These are phyloP conservation scores for Cavia porcellus DNA, from an alignment of 2,113 vertebrate species.

Conservation along the genomic window DNA sequence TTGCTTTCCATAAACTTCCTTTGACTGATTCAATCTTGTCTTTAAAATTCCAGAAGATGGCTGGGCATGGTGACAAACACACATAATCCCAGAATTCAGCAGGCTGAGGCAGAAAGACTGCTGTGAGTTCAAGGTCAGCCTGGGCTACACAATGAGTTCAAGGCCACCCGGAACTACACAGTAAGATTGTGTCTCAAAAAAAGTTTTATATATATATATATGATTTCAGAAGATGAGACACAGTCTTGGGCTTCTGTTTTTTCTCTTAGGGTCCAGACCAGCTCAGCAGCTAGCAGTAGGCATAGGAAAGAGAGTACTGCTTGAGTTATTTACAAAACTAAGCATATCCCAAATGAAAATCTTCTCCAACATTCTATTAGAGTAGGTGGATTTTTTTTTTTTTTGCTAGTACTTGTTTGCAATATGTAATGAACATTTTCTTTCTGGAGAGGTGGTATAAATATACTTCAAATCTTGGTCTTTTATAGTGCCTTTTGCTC, in stretches of 20 bases:
- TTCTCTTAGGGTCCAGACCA: background rate
- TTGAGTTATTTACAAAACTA: background rate
- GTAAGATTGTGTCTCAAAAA: background rate
- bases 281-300: background rate
- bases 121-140: background rate
- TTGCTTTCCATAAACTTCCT: slow-evolving; percentile 23
- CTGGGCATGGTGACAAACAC: background rate
- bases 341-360: background rate
- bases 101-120: background rate
- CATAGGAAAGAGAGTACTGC: background rate
- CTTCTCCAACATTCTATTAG: background rate
- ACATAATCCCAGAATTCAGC: background rate
- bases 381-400: background rate
- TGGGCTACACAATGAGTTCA: background rate
- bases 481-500: background rate
- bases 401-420: background rate
- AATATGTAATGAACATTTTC: background rate
- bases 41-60: background rate
- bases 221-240: background rate
- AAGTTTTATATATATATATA: no score
- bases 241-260: background rate
- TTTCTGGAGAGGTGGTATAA: background rate
- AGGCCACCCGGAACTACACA: background rate
- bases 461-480: background rate
- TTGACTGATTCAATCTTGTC: background rate